Percentiles rank a stretch among this genome's conserved stretches.
Evolutionary conservation across 2,797 vertebrate species (phyloP).

Genomic region (Pantherophis vulpinus): DNA sequence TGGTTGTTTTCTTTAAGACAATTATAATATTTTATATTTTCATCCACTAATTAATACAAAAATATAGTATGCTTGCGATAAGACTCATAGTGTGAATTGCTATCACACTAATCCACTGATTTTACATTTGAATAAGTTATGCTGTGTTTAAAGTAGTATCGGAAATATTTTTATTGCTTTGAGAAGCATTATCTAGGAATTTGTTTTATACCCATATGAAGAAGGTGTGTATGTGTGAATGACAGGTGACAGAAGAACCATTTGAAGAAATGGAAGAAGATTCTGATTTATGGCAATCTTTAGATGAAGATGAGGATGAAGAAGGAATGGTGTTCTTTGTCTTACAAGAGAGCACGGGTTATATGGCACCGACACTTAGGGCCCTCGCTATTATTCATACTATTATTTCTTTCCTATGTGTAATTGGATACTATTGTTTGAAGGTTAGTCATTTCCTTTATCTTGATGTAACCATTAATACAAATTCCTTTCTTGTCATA

Average conservation of each 20-base stretch:
- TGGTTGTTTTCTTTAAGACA: not conserved
- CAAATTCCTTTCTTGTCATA: not conserved
- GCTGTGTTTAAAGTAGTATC: not conserved
- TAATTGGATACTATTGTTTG: slow-evolving; percentile 95
- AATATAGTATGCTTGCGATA: not conserved
- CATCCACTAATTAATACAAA: not conserved
- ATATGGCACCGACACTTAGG: slow-evolving; percentile 93
- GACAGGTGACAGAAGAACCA: slow-evolving; percentile 92
- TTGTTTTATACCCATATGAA: not conserved
- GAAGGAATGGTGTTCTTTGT: slow-evolving; percentile 91
- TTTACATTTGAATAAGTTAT: not conserved
- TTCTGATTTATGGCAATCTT: slow-evolving; percentile 84
- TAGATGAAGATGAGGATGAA: slow-evolving; percentile 86
- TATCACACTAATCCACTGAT: not conserved
- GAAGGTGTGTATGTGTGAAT: not conserved
- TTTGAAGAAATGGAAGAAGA: slow-evolving; percentile 79
- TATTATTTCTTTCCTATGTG: slow-evolving; percentile 93
- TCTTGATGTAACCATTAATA: not conserved
- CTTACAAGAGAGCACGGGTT: slow-evolving; percentile 95
- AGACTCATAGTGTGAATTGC: not conserved
- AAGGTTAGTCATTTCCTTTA: slow-evolving; percentile 77
- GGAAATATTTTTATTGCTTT: not conserved
- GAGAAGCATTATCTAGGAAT: not conserved
- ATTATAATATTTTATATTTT: not conserved
- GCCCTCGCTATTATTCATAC: slow-evolving; percentile 92